Base-by-base conservation (phyloP, 2,888 invertebrate genomes). In the Slavum lentiscoides region DNA sequence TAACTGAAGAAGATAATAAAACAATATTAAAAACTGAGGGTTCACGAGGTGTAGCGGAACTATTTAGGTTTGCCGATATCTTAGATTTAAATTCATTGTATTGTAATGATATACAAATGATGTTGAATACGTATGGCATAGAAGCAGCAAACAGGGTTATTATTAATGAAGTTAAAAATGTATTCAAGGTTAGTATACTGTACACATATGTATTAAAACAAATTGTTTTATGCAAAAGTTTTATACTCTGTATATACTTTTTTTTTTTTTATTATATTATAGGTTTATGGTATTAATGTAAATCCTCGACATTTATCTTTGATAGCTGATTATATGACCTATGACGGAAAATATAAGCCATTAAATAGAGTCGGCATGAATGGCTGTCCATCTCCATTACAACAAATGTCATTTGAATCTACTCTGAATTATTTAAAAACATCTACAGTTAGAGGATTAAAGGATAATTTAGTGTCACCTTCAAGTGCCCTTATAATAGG, bases 341-440 rank as follows among this genome's bases (percentile, higher is more conserved):
- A 92, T 84, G 94, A 94, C 85, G 99, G 99, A 0, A 88, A 89
- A 0, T 97, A 94, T 85, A 92, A 93, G 85, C 94, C 98, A 0
- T 91, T 98, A 87, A 98, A 94, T 86, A 89, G 99, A 39, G 91
- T 90, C 84, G 96, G 97, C 13, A 95, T 99, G 91, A 93, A 93
- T 84, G 90, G 91, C 72, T 94, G 93, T n/a, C 90, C 95, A 0
- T 98, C 98, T 0, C 96, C 98, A 0, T 87, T 99, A 23, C 99
- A 98, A 86, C 97, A 98, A 87, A 98, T 99, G 94, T 96, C 95
- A 0, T 99, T 98, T 86, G 99, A 99, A 86, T 95, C 97, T 1
- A 93, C 96, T 5, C 88, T 96, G 83, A 90, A 90, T 84, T 98
- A 97, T 86, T 88, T 99, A 83, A 92, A 91, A 84, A 91, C 91